Conservation (phyloP, 2,113 vertebrate genomes). For the Etheostoma spectabile region DNA sequence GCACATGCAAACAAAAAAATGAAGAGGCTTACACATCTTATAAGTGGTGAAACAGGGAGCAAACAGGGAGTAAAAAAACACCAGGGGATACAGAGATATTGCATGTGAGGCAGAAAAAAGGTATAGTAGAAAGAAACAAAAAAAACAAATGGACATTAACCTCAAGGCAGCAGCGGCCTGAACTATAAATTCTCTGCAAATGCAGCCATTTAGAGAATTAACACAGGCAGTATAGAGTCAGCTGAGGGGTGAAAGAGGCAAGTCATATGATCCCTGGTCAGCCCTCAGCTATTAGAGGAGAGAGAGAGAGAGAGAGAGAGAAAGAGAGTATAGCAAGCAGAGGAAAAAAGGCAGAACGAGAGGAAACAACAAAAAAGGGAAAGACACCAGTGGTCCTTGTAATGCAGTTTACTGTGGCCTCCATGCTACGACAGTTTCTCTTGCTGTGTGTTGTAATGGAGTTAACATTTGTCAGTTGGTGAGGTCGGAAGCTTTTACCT, state of each 20-base stretch:
- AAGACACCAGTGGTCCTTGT: constrained; percentile 5
- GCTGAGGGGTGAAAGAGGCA: constrained; percentile 36
- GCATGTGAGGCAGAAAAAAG: background rate
- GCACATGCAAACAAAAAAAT: background rate
- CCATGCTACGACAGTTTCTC: background rate
- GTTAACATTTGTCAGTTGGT: background rate
- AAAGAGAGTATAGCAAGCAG: constrained; percentile 9
- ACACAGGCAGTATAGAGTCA: constrained; percentile 21
- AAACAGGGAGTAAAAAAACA: constrained; percentile 1
- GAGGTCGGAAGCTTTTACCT: constrained; percentile 18
- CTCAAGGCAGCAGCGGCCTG: background rate
- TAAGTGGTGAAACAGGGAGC: background rate
- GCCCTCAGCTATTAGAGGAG: constrained; percentile 60
- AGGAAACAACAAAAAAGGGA: constrained; percentile 4
- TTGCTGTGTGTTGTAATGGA: constrained; percentile 25
- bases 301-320: constrained; percentile 16
- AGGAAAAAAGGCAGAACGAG: constrained; percentile 8
- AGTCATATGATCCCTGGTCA: constrained; percentile 79
- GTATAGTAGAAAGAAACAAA: background rate
- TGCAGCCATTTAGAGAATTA: constrained; percentile 44
- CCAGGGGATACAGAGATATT: background rate
- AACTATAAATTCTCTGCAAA: background rate
- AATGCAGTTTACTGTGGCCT: constrained; percentile 14
- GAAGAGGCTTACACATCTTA: background rate
- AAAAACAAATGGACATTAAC: background rate